Base-by-base conservation (phyloP, 2,797 vertebrate species). In the Macrochelys suwanniensis region DNA sequence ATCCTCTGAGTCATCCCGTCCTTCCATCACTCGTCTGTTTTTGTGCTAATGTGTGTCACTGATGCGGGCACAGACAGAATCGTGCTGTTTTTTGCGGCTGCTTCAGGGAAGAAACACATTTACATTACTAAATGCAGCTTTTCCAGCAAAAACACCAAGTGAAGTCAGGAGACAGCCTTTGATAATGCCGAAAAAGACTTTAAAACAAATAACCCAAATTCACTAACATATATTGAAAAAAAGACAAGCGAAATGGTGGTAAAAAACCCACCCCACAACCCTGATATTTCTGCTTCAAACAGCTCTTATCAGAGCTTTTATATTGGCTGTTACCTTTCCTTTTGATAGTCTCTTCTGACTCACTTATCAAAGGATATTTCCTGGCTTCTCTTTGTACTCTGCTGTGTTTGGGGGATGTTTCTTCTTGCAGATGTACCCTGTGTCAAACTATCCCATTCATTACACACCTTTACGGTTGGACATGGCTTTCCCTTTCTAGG, bases 71-170 rank as follows among this genome's bases (percentile, higher is more conserved):
- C 91, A 95, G 94, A 95, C 94, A 97, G 96, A 97, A 96, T 82
- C 92, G 94, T 97, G 97, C 89, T 92, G 84, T 94, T 96, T 82
- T 96, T 92, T 77, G 87, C 95, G 95, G 95, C 97, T 97, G 97
- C 97, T 97, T 94, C 91, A 84, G 97, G 97, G 92, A 93, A 97
- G 94, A 95, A 97, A 95, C 84, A 37, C 97, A 97, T 97, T 97
- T 98, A 97, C 97, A 97, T 98, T 97, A 97, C 96, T 97, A 98
- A 97, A 97, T 96, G 96, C 93, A 94, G 90, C 95, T 97, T 97
- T 96, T 92, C 92, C 95, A 96, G 94, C 71, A 93, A 97, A 95
- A 94, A 89, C 88, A 95, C 87, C 84, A 95, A 95, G 95, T 84
- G 94, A 97, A 97, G 96, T 95, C 95, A 96, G 96, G 89, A 96